Percentiles rank a stretch among this genome's conserved stretches.
Conservation (phyloP, 2,888 invertebrate species). For the Brassicogethes aeneus region DNA sequence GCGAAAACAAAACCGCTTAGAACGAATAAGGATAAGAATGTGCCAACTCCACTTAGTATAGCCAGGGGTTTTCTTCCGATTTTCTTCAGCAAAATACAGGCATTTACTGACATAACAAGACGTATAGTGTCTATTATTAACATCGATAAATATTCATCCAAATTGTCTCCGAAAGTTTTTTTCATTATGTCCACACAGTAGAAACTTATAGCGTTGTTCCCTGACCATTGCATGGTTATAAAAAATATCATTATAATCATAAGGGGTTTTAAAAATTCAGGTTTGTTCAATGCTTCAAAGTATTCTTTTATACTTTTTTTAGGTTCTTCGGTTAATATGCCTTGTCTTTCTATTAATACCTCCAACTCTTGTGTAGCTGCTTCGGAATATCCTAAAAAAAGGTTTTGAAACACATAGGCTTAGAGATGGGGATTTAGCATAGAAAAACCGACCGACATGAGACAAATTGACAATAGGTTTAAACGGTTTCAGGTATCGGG, state of each 20-base stretch:
- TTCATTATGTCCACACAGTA: constrained; percentile 58
- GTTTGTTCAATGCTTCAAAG: constrained; percentile 33
- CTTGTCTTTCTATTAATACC: constrained; percentile 41
- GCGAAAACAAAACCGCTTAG: constrained; percentile 12
- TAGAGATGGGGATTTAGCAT: no score
- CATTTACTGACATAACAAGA: constrained; percentile 50
- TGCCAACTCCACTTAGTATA: constrained; percentile 52
- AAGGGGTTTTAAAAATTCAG: constrained; percentile 50
- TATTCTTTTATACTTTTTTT: constrained; percentile 4
- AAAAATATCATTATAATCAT: constrained; percentile 55
- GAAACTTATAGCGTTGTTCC: constrained; percentile 60
- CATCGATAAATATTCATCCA: constrained; percentile 57
- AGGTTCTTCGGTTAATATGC: neutral
- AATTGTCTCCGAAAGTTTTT: constrained; percentile 45
- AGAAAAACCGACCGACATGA: no score
- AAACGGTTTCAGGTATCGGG: no score
- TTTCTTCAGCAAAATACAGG: constrained; percentile 52
- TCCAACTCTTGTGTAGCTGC: constrained; percentile 45
- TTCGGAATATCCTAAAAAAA: constrained; percentile 28
- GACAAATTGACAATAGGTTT: no score
- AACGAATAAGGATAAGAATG: constrained; percentile 46
- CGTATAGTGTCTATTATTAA: constrained; percentile 54
- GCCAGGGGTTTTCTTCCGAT: constrained; percentile 54
- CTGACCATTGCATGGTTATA: constrained; percentile 57
- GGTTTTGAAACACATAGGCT: no score